phyloP scores from a whole-genome alignment of 2,113 vertebrate species.

The Noctilio leporinus region DNA sequence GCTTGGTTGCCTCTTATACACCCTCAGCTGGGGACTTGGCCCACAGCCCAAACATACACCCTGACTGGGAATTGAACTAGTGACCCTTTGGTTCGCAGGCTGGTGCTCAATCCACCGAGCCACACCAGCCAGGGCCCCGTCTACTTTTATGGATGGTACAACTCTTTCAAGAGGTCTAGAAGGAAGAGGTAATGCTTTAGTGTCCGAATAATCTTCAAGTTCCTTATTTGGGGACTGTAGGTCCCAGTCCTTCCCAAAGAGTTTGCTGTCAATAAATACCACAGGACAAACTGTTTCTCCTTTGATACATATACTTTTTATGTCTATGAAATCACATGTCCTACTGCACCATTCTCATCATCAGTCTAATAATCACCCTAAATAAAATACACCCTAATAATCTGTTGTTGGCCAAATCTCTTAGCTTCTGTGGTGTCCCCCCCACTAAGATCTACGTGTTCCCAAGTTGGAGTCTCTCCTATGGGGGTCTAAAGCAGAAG shows the following conservation, averaged over 20 bases:
- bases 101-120: no score
- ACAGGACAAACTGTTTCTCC: neutral
- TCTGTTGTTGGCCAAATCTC: neutral
- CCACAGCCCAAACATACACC: no score
- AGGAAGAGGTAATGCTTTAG: neutral
- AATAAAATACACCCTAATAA: neutral
- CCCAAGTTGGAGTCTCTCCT: neutral
- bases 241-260: neutral
- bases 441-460: neutral
- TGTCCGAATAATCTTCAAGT: neutral
- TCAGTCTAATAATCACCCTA: neutral
- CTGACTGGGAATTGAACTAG: no score
- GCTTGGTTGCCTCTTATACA: no score
- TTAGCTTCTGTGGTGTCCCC: neutral
- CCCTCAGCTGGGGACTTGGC: no score
- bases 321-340: neutral
- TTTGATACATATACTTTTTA: neutral
- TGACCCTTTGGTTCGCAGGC: no score
- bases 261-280: neutral
- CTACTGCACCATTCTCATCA: neutral
- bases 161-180: neutral
- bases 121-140: no score
- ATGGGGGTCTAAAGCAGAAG: neutral
- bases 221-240: neutral
- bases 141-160: neutral